Evolutionary conservation across 2,113 vertebrate genomes (phyloP).

Genomic region (Colaptes auratus): DNA sequence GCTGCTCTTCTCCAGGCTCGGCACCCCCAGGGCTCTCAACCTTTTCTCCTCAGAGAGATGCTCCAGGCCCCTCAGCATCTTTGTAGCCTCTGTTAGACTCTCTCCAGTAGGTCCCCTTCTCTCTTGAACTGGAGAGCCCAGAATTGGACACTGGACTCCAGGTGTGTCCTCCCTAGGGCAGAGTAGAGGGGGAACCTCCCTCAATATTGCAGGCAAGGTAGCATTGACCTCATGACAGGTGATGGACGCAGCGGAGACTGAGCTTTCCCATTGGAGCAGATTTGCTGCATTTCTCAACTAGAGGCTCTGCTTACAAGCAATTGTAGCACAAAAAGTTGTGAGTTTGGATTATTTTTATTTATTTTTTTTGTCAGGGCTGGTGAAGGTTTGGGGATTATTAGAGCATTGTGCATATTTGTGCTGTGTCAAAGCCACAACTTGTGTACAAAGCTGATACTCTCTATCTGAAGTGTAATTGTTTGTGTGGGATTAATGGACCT

Average conservation of each 20-base stretch:
- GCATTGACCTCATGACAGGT: background rate
- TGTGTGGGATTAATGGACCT: background rate
- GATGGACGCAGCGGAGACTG: background rate
- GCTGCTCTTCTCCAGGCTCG: too few species aligned
- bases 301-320: background rate
- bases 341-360: background rate
- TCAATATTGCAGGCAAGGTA: background rate
- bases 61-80: too few species aligned
- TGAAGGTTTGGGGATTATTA: background rate
- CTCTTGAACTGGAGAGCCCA: too few species aligned
- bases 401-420: background rate
- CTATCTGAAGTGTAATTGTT: background rate
- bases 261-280: background rate
- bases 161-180: too few species aligned
- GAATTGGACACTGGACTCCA: too few species aligned
- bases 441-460: background rate
- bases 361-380: background rate
- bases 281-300: background rate
- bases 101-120: too few species aligned
- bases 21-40: too few species aligned
- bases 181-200: too few species aligned
- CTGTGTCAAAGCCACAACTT: accelerated
- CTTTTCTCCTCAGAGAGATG: too few species aligned
- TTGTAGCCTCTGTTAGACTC: too few species aligned
- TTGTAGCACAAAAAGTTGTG: background rate